Evolutionary conservation across 2,797 vertebrate genomes (phyloP).

Genomic region (Loriculus beryllinus): DNA sequence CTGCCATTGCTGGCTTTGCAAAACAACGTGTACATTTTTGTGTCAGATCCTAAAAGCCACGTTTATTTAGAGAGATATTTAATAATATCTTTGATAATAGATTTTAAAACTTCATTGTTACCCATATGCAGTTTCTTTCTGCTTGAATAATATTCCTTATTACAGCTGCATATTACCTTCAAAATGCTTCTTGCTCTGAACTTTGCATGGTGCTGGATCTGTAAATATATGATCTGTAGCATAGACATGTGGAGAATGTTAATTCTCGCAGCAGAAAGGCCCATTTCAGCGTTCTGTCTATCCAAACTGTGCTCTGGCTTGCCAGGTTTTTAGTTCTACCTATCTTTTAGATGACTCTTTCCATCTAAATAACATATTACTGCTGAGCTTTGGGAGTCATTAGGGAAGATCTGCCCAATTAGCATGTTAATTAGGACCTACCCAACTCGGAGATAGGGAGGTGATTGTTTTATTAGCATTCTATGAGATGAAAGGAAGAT

Average conservation of each 20-base stretch:
- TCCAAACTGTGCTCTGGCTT: background rate
- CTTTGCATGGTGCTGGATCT: background rate
- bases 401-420: constrained; percentile 63
- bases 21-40: background rate
- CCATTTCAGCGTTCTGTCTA: background rate
- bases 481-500: constrained; percentile 60
- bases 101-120: background rate
- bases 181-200: background rate
- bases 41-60: constrained; percentile 2
- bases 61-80: constrained; percentile 30
- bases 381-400: constrained; percentile 54
- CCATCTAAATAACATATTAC: constrained; percentile 59
- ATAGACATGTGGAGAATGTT: background rate
- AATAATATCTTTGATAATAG: no score
- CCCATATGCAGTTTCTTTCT: background rate
- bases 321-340: constrained; percentile 6
- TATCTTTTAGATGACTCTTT: constrained; percentile 46
- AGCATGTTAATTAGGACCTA: constrained; percentile 65
- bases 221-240: background rate
- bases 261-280: background rate
- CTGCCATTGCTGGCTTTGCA: constrained; percentile 1
- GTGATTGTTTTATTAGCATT: constrained; percentile 58
- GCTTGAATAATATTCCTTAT: background rate
- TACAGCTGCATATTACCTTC: background rate
- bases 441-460: constrained; percentile 19